A percentile compares a stretch with the other conserved stretches of the same genome.
Evolutionary conservation across 2,797 vertebrate species (phyloP).

Genomic region (Gila robusta): DNA sequence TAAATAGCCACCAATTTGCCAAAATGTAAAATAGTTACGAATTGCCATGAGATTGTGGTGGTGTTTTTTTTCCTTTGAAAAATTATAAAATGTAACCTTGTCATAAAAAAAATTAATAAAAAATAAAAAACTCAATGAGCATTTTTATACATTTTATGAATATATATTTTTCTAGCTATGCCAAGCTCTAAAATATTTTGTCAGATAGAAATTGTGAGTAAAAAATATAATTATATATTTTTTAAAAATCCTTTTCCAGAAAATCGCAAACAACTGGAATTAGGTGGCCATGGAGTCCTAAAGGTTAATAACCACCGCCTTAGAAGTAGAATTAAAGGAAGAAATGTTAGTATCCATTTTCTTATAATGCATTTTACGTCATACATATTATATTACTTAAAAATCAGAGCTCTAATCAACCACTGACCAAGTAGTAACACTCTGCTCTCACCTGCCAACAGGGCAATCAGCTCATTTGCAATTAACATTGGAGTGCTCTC

Average conservation of each 20-base stretch:
- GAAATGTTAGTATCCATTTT: background rate
- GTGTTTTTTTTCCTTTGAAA: background rate
- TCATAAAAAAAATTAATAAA: background rate
- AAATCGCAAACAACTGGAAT: background rate
- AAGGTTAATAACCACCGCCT: background rate
- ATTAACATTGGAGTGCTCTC: slow-evolving; percentile 46
- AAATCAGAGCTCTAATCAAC: slow-evolving; percentile 44
- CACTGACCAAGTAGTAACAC: slow-evolving; percentile 55
- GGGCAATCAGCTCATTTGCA: slow-evolving; percentile 48
- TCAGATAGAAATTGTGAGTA: background rate
- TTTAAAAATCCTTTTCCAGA: background rate
- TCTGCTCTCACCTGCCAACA: slow-evolving; percentile 48
- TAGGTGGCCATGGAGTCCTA: background rate
- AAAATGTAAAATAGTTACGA: background rate
- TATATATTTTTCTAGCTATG: background rate
- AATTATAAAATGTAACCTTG: background rate
- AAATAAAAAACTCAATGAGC: background rate
- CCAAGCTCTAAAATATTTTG: background rate
- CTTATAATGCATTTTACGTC: slow-evolving; percentile 10
- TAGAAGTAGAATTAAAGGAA: background rate
- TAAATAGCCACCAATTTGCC: background rate
- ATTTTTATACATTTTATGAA: background rate
- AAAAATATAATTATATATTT: background rate
- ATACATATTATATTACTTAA: slow-evolving; percentile 24
- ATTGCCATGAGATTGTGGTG: background rate